Percentiles rank a stretch among this genome's conserved stretches.
These are phyloP conservation scores for Sebastiscus albofasciatus DNA, from an alignment of 2,797 vertebrate genomes.

Conservation along the genomic window DNA sequence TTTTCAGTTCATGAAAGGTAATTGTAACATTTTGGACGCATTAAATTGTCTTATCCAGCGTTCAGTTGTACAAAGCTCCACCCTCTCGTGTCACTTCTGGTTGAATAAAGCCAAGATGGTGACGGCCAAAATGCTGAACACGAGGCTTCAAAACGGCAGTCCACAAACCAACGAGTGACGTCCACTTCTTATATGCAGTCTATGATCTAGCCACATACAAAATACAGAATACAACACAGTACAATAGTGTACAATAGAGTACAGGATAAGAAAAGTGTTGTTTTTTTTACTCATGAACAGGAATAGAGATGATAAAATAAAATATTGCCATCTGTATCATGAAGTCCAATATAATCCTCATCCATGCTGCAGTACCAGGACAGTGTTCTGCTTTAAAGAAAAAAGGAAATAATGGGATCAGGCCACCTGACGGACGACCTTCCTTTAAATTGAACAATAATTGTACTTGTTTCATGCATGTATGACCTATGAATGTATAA, in stretches of 20 bases:
- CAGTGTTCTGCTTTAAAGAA: not conserved
- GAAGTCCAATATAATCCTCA: not conserved
- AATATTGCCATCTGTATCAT: not conserved
- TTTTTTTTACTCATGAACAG: not conserved
- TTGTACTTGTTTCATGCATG: constrained; percentile 13
- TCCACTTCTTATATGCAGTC: too few relatives aligned
- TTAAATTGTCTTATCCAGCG: too few relatives aligned
- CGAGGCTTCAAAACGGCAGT: too few relatives aligned
- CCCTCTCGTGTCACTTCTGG: too few relatives aligned
- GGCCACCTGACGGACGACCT: constrained; percentile 17
- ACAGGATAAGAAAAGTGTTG: not conserved
- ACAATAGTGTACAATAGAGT: not conserved
- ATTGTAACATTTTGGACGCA: too few relatives aligned
- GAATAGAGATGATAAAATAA: not conserved
- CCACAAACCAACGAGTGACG: too few relatives aligned
- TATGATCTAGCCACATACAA: not conserved
- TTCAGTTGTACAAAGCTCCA: too few relatives aligned
- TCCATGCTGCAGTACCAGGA: not conserved
- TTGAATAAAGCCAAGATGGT: too few relatives aligned
- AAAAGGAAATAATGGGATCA: constrained; percentile 1
- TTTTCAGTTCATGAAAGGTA: too few relatives aligned
- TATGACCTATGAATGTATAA: constrained; percentile 35
- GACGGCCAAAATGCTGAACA: too few relatives aligned
- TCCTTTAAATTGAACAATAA: constrained; percentile 15
- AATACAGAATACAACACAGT: not conserved